Evolutionary conservation across 2,797 vertebrate species (phyloP).

Genomic region (Streptopelia turtur): DNA sequence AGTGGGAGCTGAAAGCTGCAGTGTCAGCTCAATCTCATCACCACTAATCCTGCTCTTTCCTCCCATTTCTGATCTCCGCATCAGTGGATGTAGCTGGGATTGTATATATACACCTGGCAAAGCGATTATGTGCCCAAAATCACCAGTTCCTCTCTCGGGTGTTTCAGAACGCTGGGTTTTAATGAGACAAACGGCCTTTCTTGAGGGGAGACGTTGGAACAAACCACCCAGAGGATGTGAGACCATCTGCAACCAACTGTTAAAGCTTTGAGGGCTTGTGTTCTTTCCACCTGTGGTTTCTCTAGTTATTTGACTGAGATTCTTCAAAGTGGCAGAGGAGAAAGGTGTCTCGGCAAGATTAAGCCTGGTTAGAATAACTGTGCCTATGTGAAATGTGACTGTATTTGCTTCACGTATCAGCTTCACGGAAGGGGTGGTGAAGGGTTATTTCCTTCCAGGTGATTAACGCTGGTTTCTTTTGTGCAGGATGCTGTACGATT

Average conservation of each 20-base stretch:
- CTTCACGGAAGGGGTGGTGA: background rate
- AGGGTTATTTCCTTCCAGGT: background rate
- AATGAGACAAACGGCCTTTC: background rate
- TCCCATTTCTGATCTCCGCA: background rate
- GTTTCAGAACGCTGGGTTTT: background rate
- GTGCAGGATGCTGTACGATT: constrained; percentile 94
- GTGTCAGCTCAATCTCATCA: background rate
- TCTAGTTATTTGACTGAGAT: fast-evolving
- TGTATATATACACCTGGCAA: background rate
- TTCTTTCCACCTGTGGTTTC: background rate
- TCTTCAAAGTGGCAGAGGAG: background rate
- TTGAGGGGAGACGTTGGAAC: fast-evolving
- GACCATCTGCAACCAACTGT: background rate
- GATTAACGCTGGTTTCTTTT: background rate
- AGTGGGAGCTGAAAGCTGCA: background rate
- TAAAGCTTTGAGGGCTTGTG: background rate
- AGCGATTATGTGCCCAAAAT: fast-evolving
- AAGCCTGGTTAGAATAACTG: background rate
- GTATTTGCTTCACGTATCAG: background rate
- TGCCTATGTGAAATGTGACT: background rate
- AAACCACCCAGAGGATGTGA: background rate
- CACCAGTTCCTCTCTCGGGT: background rate
- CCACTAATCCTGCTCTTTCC: background rate
- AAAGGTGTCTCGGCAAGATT: background rate
- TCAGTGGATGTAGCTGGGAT: background rate